These are phyloP conservation scores for Ferrisia virgata DNA, from an alignment of 2,888 invertebrate genomes.

Conservation along the genomic window DNA sequence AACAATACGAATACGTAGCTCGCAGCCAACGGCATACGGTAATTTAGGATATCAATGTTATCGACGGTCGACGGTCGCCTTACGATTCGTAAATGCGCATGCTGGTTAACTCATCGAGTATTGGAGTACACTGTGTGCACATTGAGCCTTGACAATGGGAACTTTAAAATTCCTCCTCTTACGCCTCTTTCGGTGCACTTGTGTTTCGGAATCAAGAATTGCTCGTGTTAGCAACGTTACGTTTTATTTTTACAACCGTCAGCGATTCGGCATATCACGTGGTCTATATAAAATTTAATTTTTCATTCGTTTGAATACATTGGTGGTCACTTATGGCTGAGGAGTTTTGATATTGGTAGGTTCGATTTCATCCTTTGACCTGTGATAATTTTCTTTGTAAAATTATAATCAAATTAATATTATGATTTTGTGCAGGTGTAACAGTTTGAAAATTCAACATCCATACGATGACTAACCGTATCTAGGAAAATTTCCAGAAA, in stretches of 20 bases:
- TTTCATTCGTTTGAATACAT: too few species aligned
- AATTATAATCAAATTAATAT: too few species aligned
- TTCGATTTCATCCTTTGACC: too few species aligned
- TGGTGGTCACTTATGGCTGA: too few species aligned
- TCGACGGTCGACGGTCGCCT: background rate
- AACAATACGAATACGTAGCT: background rate
- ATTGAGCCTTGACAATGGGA: slow-evolving; percentile 25
- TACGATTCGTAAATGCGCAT: slow-evolving; percentile 23
- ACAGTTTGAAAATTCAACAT: too few species aligned
- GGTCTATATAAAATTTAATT: background rate
- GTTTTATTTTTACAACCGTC: background rate
- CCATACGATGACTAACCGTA: too few species aligned
- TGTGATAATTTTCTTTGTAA: too few species aligned
- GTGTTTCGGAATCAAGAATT: background rate
- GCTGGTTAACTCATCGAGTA: background rate
- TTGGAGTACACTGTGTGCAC: background rate
- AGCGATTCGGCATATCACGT: background rate
- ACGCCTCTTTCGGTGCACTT: background rate
- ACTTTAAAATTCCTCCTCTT: background rate
- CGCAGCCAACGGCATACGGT: slow-evolving; percentile 17
- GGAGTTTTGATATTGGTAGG: too few species aligned
- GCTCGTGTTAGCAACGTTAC: too few species aligned
- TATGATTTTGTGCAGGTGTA: too few species aligned
- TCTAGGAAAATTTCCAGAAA: too few species aligned
- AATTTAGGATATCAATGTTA: slow-evolving; percentile 20